Percentiles rank a stretch among this genome's conserved stretches.
phyloP scores from a whole-genome alignment of 2,113 vertebrate genomes.

The Suncus etruscus region DNA sequence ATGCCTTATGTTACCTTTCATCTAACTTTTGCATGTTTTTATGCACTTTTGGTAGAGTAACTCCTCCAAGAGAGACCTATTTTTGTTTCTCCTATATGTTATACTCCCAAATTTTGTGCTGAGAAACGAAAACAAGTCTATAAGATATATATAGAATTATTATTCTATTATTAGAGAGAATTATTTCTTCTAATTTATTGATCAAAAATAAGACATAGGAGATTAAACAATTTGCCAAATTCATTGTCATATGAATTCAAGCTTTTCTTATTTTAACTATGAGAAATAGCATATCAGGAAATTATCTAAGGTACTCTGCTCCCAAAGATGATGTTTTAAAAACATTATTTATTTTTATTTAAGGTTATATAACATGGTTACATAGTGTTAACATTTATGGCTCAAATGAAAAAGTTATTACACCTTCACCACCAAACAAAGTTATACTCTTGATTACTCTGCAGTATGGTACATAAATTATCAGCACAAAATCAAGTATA shows the following conservation, averaged over 20 bases:
- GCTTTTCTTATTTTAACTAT: not conserved
- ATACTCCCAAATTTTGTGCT: not conserved
- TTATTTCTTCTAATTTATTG: conserved; percentile 18
- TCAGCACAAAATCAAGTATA: not conserved
- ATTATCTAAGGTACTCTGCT: not conserved
- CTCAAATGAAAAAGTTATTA: too few relatives aligned
- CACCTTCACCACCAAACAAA: not conserved
- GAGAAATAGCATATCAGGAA: not conserved
- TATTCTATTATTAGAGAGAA: too few relatives aligned
- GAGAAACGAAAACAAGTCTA: not conserved
- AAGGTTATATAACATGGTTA: too few relatives aligned
- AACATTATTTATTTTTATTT: too few relatives aligned
- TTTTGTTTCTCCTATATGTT: not conserved
- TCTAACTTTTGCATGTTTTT: conserved; percentile 30
- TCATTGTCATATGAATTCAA: not conserved
- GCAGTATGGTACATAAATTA: not conserved
- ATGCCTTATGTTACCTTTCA: not conserved
- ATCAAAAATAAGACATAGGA: not conserved
- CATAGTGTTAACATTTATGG: too few relatives aligned
- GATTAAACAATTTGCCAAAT: not conserved
- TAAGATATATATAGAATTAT: not conserved
- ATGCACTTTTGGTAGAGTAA: not conserved
- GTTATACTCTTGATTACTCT: not conserved
- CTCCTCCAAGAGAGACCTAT: not conserved
- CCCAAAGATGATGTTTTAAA: not conserved